A percentile compares a stretch with the other conserved stretches of the same genome.
These are phyloP conservation scores for Tokudaia muenninki DNA, from an alignment of 2,797 vertebrate genomes.

Conservation along the genomic window DNA sequence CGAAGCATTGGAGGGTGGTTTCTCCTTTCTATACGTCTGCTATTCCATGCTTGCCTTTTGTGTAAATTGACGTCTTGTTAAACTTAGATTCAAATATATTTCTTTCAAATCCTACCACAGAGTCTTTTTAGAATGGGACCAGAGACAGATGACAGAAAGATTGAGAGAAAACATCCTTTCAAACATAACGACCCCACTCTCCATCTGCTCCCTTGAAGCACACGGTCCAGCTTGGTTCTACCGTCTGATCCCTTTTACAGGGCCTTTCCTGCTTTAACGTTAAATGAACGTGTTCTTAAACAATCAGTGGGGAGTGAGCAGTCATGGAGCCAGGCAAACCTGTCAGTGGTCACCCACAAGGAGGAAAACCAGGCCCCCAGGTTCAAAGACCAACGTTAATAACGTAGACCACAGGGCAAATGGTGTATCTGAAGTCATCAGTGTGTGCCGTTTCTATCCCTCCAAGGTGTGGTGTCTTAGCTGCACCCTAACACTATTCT, in stretches of 20 bases:
- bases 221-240: neutral
- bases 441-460: accelerated
- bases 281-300: neutral
- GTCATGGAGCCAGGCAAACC: neutral
- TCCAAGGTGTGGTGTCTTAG: accelerated
- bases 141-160: neutral
- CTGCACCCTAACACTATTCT: neutral
- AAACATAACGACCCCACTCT: neutral
- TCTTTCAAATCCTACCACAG: slow-evolving; percentile 22
- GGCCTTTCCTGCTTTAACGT: neutral
- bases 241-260: neutral
- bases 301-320: too few species aligned
- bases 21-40: neutral
- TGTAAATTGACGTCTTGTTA: neutral
- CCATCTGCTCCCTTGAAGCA: neutral
- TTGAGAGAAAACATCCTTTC: neutral
- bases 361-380: neutral
- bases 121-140: neutral
- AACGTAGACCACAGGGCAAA: too few species aligned
- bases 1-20: neutral
- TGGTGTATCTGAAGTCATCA: accelerated
- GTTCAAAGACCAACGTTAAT: too few species aligned
- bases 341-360: accelerated
- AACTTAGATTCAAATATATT: slow-evolving; percentile 29
- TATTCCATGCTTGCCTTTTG: neutral